phyloP scores from a whole-genome alignment of 2,888 invertebrate species.

The Notodonta dromedarius region DNA sequence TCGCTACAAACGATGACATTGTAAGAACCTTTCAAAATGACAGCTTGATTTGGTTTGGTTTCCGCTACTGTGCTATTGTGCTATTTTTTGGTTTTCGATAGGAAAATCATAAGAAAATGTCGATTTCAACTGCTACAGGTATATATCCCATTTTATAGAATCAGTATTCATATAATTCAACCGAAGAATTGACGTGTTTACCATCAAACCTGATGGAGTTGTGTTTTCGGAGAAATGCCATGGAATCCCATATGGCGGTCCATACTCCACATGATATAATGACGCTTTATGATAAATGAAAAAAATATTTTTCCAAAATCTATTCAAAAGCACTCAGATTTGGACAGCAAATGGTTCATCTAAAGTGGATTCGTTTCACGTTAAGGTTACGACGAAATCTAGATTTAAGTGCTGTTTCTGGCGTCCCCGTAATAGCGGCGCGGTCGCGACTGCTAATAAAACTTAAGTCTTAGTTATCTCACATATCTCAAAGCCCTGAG shows the following conservation, averaged over 20 bases:
- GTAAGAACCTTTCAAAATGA: slow-evolving; percentile 76
- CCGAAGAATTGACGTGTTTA: slow-evolving; percentile 51
- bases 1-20: slow-evolving; percentile 56
- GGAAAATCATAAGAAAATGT: slow-evolving; percentile 74
- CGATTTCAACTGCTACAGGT: slow-evolving; percentile 82
- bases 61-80: slow-evolving; percentile 84
- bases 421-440: slow-evolving; percentile 64
- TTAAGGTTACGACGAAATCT: slow-evolving; percentile 70
- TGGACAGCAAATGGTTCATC: slow-evolving; percentile 36
- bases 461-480: slow-evolving; percentile 41
- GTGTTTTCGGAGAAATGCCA: slow-evolving; percentile 81
- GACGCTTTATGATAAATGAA: slow-evolving; percentile 71
- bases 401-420: slow-evolving; percentile 62
- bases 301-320: slow-evolving; percentile 47
- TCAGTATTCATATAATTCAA: slow-evolving; percentile 43
- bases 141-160: slow-evolving; percentile 51
- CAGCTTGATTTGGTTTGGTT: slow-evolving; percentile 85
- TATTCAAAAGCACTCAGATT: slow-evolving; percentile 42
- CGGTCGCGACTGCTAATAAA: slow-evolving; percentile 37
- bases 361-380: slow-evolving; percentile 41
- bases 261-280: slow-evolving; percentile 81
- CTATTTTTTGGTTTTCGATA: slow-evolving; percentile 79
- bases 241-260: slow-evolving; percentile 85
- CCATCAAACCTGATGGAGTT: slow-evolving; percentile 70
- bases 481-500: slow-evolving; percentile 14